Evolutionary conservation across 2,797 vertebrate species (phyloP).

Genomic region (Clarias platycephalus): DNA sequence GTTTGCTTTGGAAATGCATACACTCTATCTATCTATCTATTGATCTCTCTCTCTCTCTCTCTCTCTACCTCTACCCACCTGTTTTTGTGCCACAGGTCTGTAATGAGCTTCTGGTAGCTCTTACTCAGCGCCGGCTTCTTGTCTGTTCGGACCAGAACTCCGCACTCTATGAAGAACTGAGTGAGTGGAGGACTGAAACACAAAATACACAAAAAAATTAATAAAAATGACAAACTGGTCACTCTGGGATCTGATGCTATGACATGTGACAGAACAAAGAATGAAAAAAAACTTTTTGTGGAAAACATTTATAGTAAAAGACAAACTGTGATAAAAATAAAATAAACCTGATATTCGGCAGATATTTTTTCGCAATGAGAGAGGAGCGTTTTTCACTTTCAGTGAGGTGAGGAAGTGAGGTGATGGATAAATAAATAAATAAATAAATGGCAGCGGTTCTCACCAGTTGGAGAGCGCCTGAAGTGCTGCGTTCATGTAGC

Average conservation of each 20-base stretch:
- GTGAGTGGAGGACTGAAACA: slow-evolving; percentile 87
- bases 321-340: too few relatives aligned
- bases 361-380: neutral
- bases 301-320: neutral
- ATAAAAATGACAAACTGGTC: neutral
- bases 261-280: neutral
- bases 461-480: slow-evolving; percentile 98
- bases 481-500: slow-evolving; percentile 98
- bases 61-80: slow-evolving; percentile 70
- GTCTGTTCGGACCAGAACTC: slow-evolving; percentile 90
- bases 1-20: neutral
- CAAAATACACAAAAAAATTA: neutral
- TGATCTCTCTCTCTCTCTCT: too few relatives aligned
- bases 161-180: slow-evolving; percentile 94
- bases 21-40: too few relatives aligned
- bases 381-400: neutral
- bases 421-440: neutral
- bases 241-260: neutral
- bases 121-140: slow-evolving; percentile 97
- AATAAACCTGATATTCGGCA: too few relatives aligned
- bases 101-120: slow-evolving; percentile 97
- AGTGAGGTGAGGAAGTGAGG: neutral
- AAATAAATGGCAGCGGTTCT: slow-evolving; percentile 55
- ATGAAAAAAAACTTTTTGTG: neutral
- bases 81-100: slow-evolving; percentile 97